phyloP scores from a whole-genome alignment of 2,888 invertebrate species.

The Dyspetes luteomarginatus region DNA sequence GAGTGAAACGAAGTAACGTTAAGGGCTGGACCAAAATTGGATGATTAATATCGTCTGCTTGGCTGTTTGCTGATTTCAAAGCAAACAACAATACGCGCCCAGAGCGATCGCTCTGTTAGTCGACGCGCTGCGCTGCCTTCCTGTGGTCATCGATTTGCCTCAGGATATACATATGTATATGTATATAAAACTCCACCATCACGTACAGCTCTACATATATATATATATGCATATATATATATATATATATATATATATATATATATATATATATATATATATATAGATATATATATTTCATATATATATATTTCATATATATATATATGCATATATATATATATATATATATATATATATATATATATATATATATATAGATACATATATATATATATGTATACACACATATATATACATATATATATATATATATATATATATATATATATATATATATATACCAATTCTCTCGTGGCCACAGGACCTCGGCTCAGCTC shows the following conservation, averaged over 20 bases:
- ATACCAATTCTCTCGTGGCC: not conserved
- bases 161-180: not conserved
- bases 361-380: not conserved
- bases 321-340: not conserved
- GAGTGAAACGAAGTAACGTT: not conserved
- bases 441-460: not conserved
- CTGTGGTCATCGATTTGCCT: constrained; percentile 55
- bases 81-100: constrained; percentile 51
- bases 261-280: no score
- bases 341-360: not conserved
- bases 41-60: constrained; percentile 57
- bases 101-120: constrained; percentile 41
- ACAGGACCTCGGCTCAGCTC: constrained; percentile 22
- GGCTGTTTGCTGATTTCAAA: constrained; percentile 52
- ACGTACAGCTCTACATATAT: not conserved
- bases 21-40: constrained; percentile 20
- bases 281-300: not conserved
- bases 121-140: constrained; percentile 43
- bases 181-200: not conserved
- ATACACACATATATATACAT: not conserved
- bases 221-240: not conserved
- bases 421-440: not conserved
- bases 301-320: not conserved
- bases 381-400: not conserved
- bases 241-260: no score